Evolutionary conservation across 1,140 invertebrate species (phyloP), one percentile per base, ranked within the genome.

Genomic region (Eupeodes corollae): DNA sequence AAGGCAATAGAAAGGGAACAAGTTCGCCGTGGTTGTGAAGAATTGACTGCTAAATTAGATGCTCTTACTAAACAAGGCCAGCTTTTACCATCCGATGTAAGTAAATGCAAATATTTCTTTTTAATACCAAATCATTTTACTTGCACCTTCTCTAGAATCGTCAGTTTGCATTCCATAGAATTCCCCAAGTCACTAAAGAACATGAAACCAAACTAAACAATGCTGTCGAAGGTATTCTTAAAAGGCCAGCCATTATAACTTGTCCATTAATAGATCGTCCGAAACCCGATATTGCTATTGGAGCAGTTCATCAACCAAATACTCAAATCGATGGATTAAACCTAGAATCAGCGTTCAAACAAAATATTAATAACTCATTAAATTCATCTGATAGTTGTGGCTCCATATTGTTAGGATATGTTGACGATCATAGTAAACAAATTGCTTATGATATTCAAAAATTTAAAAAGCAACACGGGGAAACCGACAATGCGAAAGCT

Each of bases 1-100:
- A 61, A 59, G 34, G 63, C 63, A 13, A 18, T 67, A 14, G 58
- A 67, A 21, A 59, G 63, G 2, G 63, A 67, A 41, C 56, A 67
- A 49, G 52, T 67, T 1, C 54, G 63, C 31, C 51, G 63, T 0
- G 63, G 64, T 52, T 67, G 59, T 26, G 55, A 47, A 0, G 55
- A 64, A 32, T 16, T 67, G 14, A 61, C 59, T 0, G 55, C 62
- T 34, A 67, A 61, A 44, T 43, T 67, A 21, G 63, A 67, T 12
- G 54, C 56, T 1, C 37, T 67, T 13, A 38, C 57, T 1, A 55
- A 60, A 34, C 51, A 67, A 39, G 45, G 59, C 19, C 56, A 62
- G 8, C 46, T 62, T 13, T 21, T 65, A 11, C 58, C 56, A 3
- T 60, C 34, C n/a, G 62, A 62, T 54, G 61, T 64, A 38, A 52